These are phyloP conservation scores for Larimichthys polyactis DNA, from an alignment of 2,113 vertebrate species.

Conservation along the genomic window DNA sequence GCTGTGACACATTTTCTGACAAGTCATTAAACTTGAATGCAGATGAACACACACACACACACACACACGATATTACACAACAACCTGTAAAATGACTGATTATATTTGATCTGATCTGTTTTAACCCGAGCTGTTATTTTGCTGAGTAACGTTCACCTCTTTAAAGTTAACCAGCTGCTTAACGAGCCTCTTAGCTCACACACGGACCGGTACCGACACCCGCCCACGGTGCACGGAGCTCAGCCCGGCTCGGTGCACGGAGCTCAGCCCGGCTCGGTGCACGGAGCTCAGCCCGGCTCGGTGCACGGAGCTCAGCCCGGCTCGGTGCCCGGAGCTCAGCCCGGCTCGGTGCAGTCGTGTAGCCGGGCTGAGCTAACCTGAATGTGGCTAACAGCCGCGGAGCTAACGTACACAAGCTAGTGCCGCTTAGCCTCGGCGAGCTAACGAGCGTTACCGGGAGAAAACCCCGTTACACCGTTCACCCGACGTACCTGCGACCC, in stretches of 20 bases:
- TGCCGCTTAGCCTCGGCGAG: slow-evolving; percentile 65
- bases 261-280: no score
- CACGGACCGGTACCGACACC: no score
- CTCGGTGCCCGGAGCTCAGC: no score
- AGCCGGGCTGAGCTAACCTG: neutral
- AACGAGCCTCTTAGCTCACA: slow-evolving; percentile 4
- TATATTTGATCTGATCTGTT: neutral
- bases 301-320: no score
- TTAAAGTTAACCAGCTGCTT: slow-evolving; percentile 57
- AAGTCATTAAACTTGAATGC: slow-evolving; percentile 27
- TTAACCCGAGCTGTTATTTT: neutral
- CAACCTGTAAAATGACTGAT: neutral
- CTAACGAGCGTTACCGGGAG: slow-evolving; percentile 56
- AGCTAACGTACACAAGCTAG: slow-evolving; percentile 60
- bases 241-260: no score
- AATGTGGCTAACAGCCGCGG: slow-evolving; percentile 3
- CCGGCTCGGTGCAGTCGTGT: no score
- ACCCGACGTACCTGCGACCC: slow-evolving; percentile 65
- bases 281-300: no score
- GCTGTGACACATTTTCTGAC: slow-evolving; percentile 11
- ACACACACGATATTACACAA: slow-evolving; percentile 11
- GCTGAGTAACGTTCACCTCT: slow-evolving; percentile 35
- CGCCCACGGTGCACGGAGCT: no score
- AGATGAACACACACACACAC: neutral
- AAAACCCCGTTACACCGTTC: neutral